Percentiles rank a stretch among this genome's conserved stretches.
phyloP scores from a whole-genome alignment of 2,888 invertebrate genomes.

The Clepsis dumicolana region DNA sequence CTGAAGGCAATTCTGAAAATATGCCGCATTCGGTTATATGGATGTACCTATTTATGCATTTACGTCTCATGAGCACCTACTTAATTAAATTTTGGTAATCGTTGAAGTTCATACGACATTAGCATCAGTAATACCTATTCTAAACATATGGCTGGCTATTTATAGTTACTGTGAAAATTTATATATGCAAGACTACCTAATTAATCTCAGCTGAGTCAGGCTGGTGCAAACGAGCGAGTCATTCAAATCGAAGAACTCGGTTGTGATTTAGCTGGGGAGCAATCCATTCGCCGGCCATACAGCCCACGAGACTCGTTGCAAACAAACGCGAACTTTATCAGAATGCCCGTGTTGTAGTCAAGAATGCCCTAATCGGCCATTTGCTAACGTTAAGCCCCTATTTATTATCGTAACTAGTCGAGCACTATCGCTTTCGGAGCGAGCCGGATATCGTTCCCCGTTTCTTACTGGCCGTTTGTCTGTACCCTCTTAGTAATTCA shows the following conservation, averaged over 20 bases:
- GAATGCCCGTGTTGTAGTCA: slow-evolving; percentile 77
- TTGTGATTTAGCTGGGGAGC: slow-evolving; percentile 66
- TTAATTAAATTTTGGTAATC: no score
- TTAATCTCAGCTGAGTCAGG: slow-evolving; percentile 18
- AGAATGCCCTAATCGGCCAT: slow-evolving; percentile 80
- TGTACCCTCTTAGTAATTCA: slow-evolving; percentile 80
- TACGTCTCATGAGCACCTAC: no score
- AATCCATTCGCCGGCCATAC: slow-evolving; percentile 69
- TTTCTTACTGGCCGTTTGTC: slow-evolving; percentile 74
- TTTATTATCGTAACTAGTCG: slow-evolving; percentile 81
- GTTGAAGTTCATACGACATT: no score
- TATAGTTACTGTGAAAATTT: background rate
- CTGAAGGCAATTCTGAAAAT: slow-evolving; percentile 11
- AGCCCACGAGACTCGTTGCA: slow-evolving; percentile 72
- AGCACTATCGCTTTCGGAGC: slow-evolving; percentile 76
- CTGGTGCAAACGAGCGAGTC: slow-evolving; percentile 27
- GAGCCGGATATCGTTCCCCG: slow-evolving; percentile 69
- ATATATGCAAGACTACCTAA: slow-evolving; percentile 12
- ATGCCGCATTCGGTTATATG: slow-evolving; percentile 5
- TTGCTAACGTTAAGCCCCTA: slow-evolving; percentile 75
- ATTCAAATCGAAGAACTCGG: slow-evolving; percentile 48
- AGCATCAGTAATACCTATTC: background rate
- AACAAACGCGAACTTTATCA: slow-evolving; percentile 80
- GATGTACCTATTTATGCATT: no score
- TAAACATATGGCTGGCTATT: background rate